Base-by-base conservation (phyloP, 2,113 vertebrate genomes). In the Clinocottus analis region DNA sequence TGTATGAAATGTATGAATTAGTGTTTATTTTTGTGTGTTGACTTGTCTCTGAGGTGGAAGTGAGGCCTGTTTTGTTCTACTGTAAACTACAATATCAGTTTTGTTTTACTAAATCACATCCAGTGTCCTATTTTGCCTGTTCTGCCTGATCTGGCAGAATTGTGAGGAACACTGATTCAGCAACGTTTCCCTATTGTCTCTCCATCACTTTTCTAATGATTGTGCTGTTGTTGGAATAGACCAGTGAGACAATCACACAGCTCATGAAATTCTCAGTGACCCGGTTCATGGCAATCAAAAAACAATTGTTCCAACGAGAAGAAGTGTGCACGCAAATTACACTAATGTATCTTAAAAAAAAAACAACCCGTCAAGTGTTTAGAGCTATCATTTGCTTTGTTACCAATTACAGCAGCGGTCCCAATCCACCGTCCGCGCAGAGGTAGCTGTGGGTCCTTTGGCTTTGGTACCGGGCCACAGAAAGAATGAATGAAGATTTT, bases 31-130 rank as follows among this genome's bases (percentile, higher is more conserved):
- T 23, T 43, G 10, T 58, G 25, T 53, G 13, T 12, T 72, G n/a
- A n/a, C 29, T 39, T 35, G n/a, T n/a, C n/a, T n/a, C n/a, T n/a
- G n/a, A n/a, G n/a, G n/a, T n/a, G n/a, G n/a, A n/a, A 67, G 16
- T 35, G 65, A 35, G n/a, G 37, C 2, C 5, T 68, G 45, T 74
- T 80, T 63, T 63, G n/a, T 35, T 70, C 25, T 49, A 10, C 17
- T 7, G 9, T 64, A 58, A 74, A 56, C 31, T 17, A 23, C 39
- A 37, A 56, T 23, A 45, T 56, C 58, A 76, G 31, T 59, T 76
- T 65, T 55, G 35, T 43, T 64, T 65, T 21, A 64, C 31, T 39
- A 21, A 37, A 4, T 81, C 59, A 70, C 59, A 33, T 41, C 6
- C 39, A 60, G 8, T 43, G 43, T 25, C 5, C 39, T 37, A 49